Conservation (phyloP, 1,140 invertebrate species). For the Drosophila dunni region DNA sequence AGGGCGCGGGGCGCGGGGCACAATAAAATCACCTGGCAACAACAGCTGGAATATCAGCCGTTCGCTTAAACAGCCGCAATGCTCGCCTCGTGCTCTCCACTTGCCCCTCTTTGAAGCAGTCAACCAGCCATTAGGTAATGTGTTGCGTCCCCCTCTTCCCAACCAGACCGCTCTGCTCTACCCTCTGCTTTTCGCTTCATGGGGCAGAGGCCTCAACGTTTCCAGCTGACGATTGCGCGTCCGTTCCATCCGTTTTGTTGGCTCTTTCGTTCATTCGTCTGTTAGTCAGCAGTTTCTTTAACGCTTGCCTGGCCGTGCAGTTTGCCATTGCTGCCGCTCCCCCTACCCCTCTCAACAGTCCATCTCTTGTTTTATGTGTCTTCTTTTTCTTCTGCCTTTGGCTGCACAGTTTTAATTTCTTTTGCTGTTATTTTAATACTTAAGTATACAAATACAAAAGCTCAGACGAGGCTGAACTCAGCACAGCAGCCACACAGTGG, state of each 20-base stretch:
- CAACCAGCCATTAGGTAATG: constrained; percentile 44
- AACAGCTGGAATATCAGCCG: constrained; percentile 84
- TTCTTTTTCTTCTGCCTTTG: constrained; percentile 51
- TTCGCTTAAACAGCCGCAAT: constrained; percentile 35
- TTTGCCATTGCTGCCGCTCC: constrained; percentile 4
- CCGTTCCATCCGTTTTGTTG: constrained; percentile 9
- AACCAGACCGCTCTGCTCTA: constrained; percentile 33
- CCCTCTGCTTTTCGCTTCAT: constrained; percentile 38
- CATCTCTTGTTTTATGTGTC: constrained; percentile 45
- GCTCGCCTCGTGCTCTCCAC: background rate
- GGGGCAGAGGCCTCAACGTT: constrained; percentile 46
- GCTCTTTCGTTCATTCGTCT: constrained; percentile 25
- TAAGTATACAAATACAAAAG: constrained; percentile 62
- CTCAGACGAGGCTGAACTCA: constrained; percentile 43
- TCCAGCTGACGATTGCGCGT: constrained; percentile 58
- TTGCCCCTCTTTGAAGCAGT: constrained; percentile 6
- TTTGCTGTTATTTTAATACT: constrained; percentile 79
- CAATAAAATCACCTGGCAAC: constrained; percentile 82
- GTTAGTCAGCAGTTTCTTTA: constrained; percentile 61
- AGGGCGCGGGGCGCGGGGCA: constrained; percentile 17
- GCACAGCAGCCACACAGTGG: constrained; percentile 55
- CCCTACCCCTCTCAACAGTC: background rate
- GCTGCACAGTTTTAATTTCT: constrained; percentile 63
- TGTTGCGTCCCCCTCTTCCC: constrained; percentile 20
- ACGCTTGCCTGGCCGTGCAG: constrained; percentile 46